A percentile compares a stretch with the other conserved stretches of the same genome.
These are phyloP conservation scores for Esox lucius DNA, from an alignment of 2,797 vertebrate species.

Conservation along the genomic window DNA sequence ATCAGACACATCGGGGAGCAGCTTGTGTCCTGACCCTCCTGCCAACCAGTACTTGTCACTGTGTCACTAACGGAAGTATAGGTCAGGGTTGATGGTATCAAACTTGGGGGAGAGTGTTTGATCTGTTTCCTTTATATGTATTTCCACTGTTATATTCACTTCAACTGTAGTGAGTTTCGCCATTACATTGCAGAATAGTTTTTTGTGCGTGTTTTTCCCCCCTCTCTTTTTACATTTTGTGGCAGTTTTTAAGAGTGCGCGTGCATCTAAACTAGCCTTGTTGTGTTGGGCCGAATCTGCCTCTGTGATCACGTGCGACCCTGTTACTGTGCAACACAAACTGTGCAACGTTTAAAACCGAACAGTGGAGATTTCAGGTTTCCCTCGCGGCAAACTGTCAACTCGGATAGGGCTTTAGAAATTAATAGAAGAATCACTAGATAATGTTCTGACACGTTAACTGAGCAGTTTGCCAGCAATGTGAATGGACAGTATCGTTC, in stretches of 20 bases:
- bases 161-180: conserved; percentile 28
- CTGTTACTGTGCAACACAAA: conserved; percentile 58
- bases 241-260: conserved; percentile 10
- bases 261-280: background rate
- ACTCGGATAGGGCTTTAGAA: background rate
- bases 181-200: conserved; percentile 36
- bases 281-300: background rate
- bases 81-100: background rate
- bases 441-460: background rate
- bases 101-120: background rate
- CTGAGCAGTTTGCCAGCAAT: background rate
- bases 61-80: conserved; percentile 49
- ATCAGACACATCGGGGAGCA: background rate
- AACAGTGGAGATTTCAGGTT: conserved; percentile 23
- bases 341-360: conserved; percentile 32
- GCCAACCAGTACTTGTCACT: conserved; percentile 51
- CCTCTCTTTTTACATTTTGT: background rate
- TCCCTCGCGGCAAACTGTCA: background rate
- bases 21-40: background rate
- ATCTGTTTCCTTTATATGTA: conserved; percentile 24
- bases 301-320: conserved; percentile 46
- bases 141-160: conserved; percentile 16
- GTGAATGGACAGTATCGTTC: background rate
- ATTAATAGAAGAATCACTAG: background rate
- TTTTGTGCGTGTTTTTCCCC: conserved; percentile 1